Base-by-base conservation (phyloP, 2,888 invertebrate genomes). In the Drosophila histrio region DNA sequence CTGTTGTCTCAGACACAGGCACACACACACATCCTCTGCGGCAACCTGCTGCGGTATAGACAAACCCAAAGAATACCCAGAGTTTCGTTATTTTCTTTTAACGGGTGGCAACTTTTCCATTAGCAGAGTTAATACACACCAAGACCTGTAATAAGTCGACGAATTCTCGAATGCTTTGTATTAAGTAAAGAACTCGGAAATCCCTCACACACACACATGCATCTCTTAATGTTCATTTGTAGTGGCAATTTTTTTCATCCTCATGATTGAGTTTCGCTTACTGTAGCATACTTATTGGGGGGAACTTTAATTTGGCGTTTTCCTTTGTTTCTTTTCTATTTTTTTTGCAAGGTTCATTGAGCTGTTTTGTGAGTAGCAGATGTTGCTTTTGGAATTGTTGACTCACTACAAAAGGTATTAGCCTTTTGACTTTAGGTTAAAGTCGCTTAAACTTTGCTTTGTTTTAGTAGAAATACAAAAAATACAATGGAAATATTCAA, bases 21-120 rank as follows among this genome's bases (percentile, higher is more conserved):
- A 22, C 24, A 22, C 11, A 7, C 17, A 21, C 6, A 11, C 24
- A 30, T 28, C 17, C 11, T 17, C 17, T 28, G 17, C 28, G 44
- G 26, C 44, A 44, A 17, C 26, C 26, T 44, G n/a, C 28, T 44
- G n/a, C 3, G 3, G 44, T 17, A 17, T 2, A 13, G 41, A 8
- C 22, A 41, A 21, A 2, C 26, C 15, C 44, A 26, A 11, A 36
- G 5, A 11, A 4, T 5, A 1, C 2, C 1, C 19, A 4, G 5
- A 15, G 9, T 19, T 49, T 30, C 32, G 21, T 58, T 38, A 17
- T 9, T 38, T 36, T 24, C 46, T 47, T 34, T 43, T 36, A 57
- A 41, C 36, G 32, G 53, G 61, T 49, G 54, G 36, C 53, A 75
- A 76, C 60, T 79, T 76, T 79, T 71, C 71, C 76, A 76, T 79